Base-by-base conservation (phyloP, 2,888 invertebrate species). In the Chorisops tibialis region DNA sequence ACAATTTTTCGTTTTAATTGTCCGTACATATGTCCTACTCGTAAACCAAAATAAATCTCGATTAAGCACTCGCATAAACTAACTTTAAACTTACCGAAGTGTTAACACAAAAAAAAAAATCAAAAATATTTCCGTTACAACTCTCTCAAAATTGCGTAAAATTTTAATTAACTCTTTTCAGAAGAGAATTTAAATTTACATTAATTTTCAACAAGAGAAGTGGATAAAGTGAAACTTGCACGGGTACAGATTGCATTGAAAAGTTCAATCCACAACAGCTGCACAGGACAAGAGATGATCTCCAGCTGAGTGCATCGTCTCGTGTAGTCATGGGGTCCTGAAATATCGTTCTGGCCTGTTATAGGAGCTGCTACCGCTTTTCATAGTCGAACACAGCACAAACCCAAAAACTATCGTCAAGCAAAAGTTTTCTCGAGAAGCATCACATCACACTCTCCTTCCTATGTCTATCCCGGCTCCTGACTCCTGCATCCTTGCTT, bases 241-340 rank as follows among this genome's bases (percentile, higher is more conserved):
- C 45, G 45, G 56, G 56, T 45, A 19, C 56, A 56, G 43, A 56
- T 56, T 56, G 56, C 39, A 56, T 56, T 56, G 30, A 43, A 56
- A 56, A 56, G 56, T 56, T 56, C 56, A 56, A 45, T 56, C 18
- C 43, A 56, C 56, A 56, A 45, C 56, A 56, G 43, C 56, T 56
- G 56, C 45, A 56, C 43, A 22, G 45, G 11, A 16, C 56, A 18
- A 45, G 16, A 24, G 56, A 56, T 56, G 30, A 56, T 56, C 45
- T 39, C 56, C 56, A 22, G 56, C 56, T 56, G 45, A 56, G 56
- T 45, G 38, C 56, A 56, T 56, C 43, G 43, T 56, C 45, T 56
- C 24, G 56, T 19, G 43, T 56, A 45, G 56, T 45, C 45, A 16
- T 18, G 45, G 7, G 35, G 56, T 56, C 56, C 56, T 56, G 43